Percentiles rank a stretch among this genome's conserved stretches.
Conservation (phyloP, 2,113 vertebrate species). For the Alouatta palliata region DNA sequence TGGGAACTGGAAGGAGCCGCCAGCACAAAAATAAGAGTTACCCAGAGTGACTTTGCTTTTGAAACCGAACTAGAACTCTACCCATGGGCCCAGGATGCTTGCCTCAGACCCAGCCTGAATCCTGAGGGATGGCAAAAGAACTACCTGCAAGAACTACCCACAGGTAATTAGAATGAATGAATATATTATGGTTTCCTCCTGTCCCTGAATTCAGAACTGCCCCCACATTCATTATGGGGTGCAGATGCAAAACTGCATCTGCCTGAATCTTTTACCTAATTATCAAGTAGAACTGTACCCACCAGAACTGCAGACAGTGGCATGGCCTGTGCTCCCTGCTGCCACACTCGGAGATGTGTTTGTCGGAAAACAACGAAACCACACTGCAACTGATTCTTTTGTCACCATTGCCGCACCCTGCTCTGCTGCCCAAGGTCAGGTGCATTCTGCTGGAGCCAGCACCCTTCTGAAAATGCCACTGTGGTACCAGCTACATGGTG, state of each 20-base stretch:
- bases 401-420: background rate
- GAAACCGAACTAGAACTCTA: background rate
- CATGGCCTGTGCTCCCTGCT: background rate
- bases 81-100: background rate
- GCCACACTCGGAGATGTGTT: background rate
- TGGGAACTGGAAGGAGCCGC: background rate
- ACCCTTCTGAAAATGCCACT: background rate
- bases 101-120: background rate
- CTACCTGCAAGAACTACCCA: background rate
- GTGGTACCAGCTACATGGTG: background rate
- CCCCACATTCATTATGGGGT: background rate
- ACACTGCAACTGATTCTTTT: background rate
- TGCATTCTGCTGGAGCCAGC: accelerated
- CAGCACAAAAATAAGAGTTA: background rate
- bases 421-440: background rate
- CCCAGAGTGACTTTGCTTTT: background rate
- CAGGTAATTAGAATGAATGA: background rate
- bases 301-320: background rate
- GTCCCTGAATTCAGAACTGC: background rate
- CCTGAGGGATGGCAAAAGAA: background rate
- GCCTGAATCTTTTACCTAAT: background rate
- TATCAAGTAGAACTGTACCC: too few species aligned
- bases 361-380: background rate
- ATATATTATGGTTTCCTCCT: background rate
- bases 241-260: background rate